Evolutionary conservation across 2,797 vertebrate species (phyloP), one percentile per base, ranked within the genome.

Genomic region (Spinibarbus caldwelli): DNA sequence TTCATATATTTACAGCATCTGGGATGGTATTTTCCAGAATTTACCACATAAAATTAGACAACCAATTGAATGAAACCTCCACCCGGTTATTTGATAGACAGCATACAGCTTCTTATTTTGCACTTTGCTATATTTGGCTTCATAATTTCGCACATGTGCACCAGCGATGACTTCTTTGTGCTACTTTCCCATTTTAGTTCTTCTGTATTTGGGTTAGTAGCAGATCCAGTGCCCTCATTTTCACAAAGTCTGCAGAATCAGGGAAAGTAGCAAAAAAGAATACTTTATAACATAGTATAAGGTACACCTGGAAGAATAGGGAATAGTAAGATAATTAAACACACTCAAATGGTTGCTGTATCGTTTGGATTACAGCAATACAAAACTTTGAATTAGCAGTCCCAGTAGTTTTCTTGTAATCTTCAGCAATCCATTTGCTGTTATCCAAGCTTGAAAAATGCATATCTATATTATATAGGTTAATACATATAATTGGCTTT

Each of bases 371-470:
- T 54, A 31, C 80, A 84, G 68, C 47, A 80, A 45, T 54, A 62
- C 17, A 71, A 29, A 70, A 71, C 73, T n/a, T 71, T 84, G 68
- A 78, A 38, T 84, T 54, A 87, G 73, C 91, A 93, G 83, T 90
- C 89, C 90, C 91, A 92, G 86, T 91, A 92, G 92, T 92, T 92
- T 92, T 90, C 92, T 90, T 90, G 91, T 89, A 84, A 87, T 90
- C 66, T 91, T 87, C 89, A 91, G 90, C 88, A 89, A 90, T 91
- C 88, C 90, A 52, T 86, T 91, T 90, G 90, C 88, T 88, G 78
- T 71, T 84, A 80, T 83, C 87, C 85, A 92, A 91, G 90, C 91
- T 93, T 92, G 83, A 90, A 92, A 93, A 93, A 92, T 89, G 80
- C 88, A 88, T 90, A 91, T 91, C 89, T 95, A 93, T 91, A 14